Percentiles rank a stretch among this genome's conserved stretches.
Conservation (phyloP, 2,113 vertebrate species). For the Leptobrachium ailaonicum region DNA sequence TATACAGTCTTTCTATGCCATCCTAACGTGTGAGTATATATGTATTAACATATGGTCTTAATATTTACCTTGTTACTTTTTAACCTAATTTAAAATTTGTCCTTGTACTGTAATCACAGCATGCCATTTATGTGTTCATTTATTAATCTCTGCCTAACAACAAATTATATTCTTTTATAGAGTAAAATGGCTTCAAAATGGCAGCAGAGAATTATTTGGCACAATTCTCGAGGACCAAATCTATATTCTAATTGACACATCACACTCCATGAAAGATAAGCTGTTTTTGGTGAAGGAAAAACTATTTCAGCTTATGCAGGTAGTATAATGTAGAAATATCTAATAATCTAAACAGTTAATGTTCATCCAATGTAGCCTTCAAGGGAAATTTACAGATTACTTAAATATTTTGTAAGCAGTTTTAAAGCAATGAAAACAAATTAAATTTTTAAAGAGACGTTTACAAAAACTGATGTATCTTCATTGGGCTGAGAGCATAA, state of each 20-base stretch:
- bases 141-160: neutral
- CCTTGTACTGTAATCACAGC: neutral
- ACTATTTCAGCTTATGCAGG: conserved; percentile 72
- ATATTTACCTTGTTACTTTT: too few relatives aligned
- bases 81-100: neutral
- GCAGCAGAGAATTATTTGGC: conserved; percentile 76
- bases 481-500: too few relatives aligned
- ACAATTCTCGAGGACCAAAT: conserved; percentile 63
- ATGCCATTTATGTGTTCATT: neutral
- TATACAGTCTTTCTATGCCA: too few relatives aligned
- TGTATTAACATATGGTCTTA: too few relatives aligned
- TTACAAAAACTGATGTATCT: too few relatives aligned
- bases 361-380: too few relatives aligned
- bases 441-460: too few relatives aligned
- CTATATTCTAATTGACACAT: conserved; percentile 77
- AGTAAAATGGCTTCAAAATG: conserved; percentile 70
- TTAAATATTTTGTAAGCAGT: too few relatives aligned
- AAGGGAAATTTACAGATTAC: too few relatives aligned
- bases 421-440: too few relatives aligned
- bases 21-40: too few relatives aligned
- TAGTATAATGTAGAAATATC: conserved; percentile 42
- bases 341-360: neutral
- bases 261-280: conserved; percentile 76
- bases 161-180: conserved; percentile 51
- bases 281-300: conserved; percentile 73